These are phyloP conservation scores for Callinectes sapidus DNA, from an alignment of 2,888 invertebrate species.

Conservation along the genomic window DNA sequence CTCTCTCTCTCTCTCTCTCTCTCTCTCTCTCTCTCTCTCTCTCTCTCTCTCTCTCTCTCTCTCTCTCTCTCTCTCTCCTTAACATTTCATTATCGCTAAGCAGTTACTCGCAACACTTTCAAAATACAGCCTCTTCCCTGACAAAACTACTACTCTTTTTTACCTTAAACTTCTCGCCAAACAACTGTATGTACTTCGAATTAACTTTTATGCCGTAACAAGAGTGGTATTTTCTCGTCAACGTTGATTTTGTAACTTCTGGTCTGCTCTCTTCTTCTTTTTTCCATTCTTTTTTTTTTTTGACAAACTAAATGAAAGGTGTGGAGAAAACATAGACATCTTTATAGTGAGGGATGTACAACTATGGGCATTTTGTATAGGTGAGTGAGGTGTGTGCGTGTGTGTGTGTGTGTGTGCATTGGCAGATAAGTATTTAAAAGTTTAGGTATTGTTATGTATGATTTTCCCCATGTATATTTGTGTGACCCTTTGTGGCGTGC, in stretches of 20 bases:
- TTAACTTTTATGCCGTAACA: background rate
- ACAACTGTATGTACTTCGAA: background rate
- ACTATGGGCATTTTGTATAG: background rate
- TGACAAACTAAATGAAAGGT: background rate
- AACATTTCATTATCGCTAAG: background rate
- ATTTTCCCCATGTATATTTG: background rate
- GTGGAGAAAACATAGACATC: background rate
- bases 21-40: no score
- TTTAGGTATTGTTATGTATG: background rate
- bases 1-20: background rate
- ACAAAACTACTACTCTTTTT: background rate
- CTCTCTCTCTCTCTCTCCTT: background rate
- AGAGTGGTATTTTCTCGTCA: background rate
- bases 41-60: background rate
- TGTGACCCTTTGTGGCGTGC: background rate
- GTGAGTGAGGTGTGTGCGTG: background rate
- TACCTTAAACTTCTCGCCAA: background rate
- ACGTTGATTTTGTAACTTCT: background rate
- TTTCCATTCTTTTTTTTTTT: background rate
- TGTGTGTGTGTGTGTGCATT: background rate
- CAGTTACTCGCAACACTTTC: background rate
- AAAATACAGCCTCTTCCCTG: background rate
- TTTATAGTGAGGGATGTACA: background rate
- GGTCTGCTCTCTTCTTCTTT: background rate
- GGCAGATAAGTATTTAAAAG: no score